Evolutionary conservation across 2,797 vertebrate species (phyloP).

Genomic region (Limnodromus scolopaceus): DNA sequence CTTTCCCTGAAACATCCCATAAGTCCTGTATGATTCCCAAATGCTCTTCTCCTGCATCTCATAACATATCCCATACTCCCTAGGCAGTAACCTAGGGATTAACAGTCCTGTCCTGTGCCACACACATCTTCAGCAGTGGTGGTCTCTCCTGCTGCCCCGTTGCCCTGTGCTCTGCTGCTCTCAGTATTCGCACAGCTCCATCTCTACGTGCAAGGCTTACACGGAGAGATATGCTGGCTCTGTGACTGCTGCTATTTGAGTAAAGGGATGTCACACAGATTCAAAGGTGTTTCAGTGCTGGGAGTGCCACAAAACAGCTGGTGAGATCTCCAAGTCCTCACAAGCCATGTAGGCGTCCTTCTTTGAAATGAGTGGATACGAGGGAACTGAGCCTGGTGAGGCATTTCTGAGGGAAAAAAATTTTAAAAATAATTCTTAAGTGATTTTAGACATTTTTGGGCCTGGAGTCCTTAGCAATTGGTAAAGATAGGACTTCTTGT

Average conservation of each 20-base stretch:
- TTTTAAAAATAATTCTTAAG: not conserved
- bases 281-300: not conserved
- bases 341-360: not conserved
- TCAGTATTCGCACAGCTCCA: rapidly evolving
- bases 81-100: not conserved
- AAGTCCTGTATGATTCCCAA: not conserved
- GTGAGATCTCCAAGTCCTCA: not conserved
- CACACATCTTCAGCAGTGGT: not conserved
- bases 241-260: not conserved
- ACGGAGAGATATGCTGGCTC: rapidly evolving
- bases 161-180: not conserved
- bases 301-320: not conserved
- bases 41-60: not conserved
- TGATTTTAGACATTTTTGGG: not conserved
- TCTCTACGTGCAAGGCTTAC: not conserved
- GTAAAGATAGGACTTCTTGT: not conserved
- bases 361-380: not conserved
- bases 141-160: not conserved
- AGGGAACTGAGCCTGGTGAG: not conserved
- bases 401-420: not conserved
- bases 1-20: not conserved
- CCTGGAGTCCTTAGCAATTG: not conserved
- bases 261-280: not conserved
- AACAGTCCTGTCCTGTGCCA: not conserved
- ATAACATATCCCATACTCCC: rapidly evolving